Percentiles rank a stretch among this genome's conserved stretches.
These are phyloP conservation scores for Apteryx mantelli DNA, from an alignment of 2,113 vertebrate species.

Conservation along the genomic window DNA sequence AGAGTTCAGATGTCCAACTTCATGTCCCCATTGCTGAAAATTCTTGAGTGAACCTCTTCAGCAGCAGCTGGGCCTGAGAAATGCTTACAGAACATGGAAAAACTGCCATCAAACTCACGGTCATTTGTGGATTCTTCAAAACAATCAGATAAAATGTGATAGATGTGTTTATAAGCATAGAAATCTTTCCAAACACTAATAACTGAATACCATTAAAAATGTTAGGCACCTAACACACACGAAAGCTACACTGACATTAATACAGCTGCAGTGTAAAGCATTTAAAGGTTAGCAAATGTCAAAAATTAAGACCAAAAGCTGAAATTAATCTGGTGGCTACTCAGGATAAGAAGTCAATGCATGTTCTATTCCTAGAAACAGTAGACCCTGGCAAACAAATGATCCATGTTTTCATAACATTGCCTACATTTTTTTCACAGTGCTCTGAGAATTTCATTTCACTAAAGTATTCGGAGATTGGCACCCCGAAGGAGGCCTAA, in stretches of 20 bases:
- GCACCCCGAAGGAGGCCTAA: too few species aligned
- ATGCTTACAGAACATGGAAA: not conserved
- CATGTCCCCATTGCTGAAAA: not conserved
- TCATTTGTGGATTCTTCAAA: not conserved
- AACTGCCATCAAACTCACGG: not conserved
- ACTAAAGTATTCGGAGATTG: too few species aligned
- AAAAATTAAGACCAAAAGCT: not conserved
- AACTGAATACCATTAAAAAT: not conserved
- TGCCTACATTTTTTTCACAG: too few species aligned
- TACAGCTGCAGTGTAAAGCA: not conserved
- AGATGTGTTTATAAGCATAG: not conserved
- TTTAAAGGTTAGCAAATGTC: not conserved
- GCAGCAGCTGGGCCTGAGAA: not conserved
- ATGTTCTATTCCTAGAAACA: too few species aligned
- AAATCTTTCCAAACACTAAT: not conserved
- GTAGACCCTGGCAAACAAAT: too few species aligned
- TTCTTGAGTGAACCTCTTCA: not conserved
- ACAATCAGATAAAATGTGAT: not conserved
- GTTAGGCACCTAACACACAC: not conserved
- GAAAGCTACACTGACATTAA: too few species aligned
- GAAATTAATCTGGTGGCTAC: not conserved
- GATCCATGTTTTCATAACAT: too few species aligned
- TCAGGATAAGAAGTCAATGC: not conserved
- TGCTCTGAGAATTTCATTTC: too few species aligned
- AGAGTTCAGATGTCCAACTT: not conserved